Evolutionary conservation across 53 echinoderm and acorn worm genomes (phyloP).

Genomic region (Mesocentrotus franciscanus): DNA sequence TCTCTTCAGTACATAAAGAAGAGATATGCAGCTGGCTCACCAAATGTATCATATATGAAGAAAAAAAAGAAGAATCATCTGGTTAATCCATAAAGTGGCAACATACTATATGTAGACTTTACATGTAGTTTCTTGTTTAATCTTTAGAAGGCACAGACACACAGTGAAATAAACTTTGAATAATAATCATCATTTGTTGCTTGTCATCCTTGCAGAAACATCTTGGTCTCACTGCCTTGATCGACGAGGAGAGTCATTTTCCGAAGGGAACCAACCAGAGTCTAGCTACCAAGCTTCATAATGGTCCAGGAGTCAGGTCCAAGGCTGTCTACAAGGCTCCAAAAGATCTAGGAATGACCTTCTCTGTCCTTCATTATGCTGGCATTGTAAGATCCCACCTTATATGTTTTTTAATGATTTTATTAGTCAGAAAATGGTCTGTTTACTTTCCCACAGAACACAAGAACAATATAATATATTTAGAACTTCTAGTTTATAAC

Average conservation of each 20-base stretch:
- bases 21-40: too few species aligned
- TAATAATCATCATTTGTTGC: neutral
- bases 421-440: too few species aligned
- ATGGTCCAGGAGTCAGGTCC: slow-evolving; percentile 79
- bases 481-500: too few species aligned
- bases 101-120: too few species aligned
- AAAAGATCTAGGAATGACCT: slow-evolving; percentile 84
- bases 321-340: slow-evolving; percentile 90
- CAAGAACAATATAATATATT: too few species aligned
- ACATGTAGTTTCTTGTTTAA: neutral
- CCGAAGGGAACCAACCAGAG: slow-evolving; percentile 84
- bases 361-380: slow-evolving; percentile 94
- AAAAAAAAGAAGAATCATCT: too few species aligned
- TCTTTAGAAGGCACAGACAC: neutral
- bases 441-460: too few species aligned
- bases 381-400: slow-evolving; percentile 81
- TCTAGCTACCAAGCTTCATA: slow-evolving; percentile 95
- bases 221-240: slow-evolving; percentile 81
- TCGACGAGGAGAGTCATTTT: slow-evolving; percentile 98
- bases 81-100: too few species aligned
- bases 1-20: too few species aligned
- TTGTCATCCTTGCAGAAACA: slow-evolving; percentile 66
- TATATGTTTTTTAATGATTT: too few species aligned
- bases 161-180: neutral
- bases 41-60: too few species aligned